Conservation (phyloP, 2,888 invertebrate genomes). For the Ormyrus thymus region DNA sequence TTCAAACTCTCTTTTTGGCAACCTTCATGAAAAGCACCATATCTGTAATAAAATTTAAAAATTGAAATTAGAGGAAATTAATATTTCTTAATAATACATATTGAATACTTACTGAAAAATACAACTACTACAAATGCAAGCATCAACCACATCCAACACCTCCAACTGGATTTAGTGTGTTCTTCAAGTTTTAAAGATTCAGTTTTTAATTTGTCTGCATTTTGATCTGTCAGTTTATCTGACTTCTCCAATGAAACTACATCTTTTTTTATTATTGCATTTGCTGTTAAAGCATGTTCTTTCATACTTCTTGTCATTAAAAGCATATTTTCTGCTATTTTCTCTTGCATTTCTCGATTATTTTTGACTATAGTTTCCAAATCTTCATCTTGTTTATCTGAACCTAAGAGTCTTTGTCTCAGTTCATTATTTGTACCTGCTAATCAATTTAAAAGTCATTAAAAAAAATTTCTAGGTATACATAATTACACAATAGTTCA, state of each 20-base stretch:
- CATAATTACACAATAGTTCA: constrained; percentile 1
- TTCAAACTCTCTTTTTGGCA: constrained; percentile 73
- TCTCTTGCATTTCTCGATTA: constrained; percentile 92
- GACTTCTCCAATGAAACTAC: constrained; percentile 81
- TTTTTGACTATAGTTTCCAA: constrained; percentile 89
- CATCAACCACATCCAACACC: constrained; percentile 97
- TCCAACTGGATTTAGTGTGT: constrained; percentile 91
- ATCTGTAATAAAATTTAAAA: constrained; percentile 76
- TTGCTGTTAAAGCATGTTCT: constrained; percentile 92
- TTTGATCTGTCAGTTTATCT: constrained; percentile 86
- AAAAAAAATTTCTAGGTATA: constrained; percentile 44
- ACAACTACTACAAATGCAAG: constrained; percentile 88
- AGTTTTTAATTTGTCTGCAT: constrained; percentile 84
- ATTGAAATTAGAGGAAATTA: not conserved
- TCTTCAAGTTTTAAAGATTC: constrained; percentile 90
- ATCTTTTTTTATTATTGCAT: constrained; percentile 92
- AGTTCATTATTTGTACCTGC: constrained; percentile 67
- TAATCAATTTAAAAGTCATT: constrained; percentile 54
- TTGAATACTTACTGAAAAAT: constrained; percentile 85
- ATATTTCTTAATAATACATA: constrained; percentile 25
- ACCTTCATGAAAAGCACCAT: constrained; percentile 96
- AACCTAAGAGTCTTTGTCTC: constrained; percentile 67
- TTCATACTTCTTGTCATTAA: constrained; percentile 89
- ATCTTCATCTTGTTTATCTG: constrained; percentile 80
- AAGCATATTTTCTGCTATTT: constrained; percentile 96